phyloP scores from a whole-genome alignment of 2,113 vertebrate species.

The Mormyrus iriodes region DNA sequence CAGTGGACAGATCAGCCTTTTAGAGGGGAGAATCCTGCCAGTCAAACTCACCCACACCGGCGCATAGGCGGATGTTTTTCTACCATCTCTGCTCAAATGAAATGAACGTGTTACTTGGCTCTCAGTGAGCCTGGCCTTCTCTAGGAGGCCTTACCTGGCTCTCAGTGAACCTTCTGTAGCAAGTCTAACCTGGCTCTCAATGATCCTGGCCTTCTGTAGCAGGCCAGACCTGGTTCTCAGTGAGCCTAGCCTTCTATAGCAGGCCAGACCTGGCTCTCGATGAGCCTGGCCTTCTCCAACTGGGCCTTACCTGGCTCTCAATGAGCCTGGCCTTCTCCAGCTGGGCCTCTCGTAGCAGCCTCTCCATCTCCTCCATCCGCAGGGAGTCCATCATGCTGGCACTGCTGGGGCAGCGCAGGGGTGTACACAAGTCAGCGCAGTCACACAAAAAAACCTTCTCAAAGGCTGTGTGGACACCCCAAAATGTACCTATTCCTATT shows the following conservation, averaged over 20 bases:
- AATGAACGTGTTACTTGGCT: neutral
- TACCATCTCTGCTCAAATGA: no score
- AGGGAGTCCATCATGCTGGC: constrained; percentile 72
- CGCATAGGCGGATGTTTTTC: neutral
- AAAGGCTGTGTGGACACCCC: no score
- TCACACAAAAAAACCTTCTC: neutral
- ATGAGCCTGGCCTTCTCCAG: constrained; percentile 83
- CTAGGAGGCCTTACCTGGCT: neutral
- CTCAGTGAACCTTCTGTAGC: neutral
- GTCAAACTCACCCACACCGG: neutral
- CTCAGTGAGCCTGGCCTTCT: neutral
- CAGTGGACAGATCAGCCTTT: neutral
- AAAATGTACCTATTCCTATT: no score
- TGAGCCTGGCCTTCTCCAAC: neutral
- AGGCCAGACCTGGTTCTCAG: neutral
- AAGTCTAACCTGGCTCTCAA: neutral
- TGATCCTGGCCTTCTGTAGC: neutral
- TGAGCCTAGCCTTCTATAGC: no score
- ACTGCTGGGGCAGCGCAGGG: constrained; percentile 45
- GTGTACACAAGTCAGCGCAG: neutral
- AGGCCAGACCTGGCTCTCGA: neutral
- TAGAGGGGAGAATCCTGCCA: neutral
- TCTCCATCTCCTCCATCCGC: constrained; percentile 94
- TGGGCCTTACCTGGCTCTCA: constrained; percentile 73
- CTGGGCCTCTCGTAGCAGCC: constrained; percentile 85